Conservation (phyloP, 2,113 vertebrate genomes). For the Nerophis lumbriciformis region DNA sequence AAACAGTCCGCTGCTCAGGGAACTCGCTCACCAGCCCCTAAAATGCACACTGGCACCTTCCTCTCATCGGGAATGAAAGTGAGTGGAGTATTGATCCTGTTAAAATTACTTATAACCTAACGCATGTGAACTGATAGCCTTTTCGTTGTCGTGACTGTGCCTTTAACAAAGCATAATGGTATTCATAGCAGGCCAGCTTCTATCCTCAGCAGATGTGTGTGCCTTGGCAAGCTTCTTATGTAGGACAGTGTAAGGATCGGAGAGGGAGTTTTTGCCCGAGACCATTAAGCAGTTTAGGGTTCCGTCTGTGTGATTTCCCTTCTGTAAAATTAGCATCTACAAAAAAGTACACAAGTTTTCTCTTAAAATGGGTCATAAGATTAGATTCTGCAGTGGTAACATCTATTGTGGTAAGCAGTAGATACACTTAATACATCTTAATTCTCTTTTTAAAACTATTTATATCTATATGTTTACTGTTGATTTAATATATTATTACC, state of each 20-base stretch:
- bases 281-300: not conserved
- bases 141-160: conserved; percentile 14
- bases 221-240: conserved; percentile 56
- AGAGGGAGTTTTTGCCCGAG: not conserved
- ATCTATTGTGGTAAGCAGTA: conserved; percentile 9
- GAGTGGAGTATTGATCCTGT: conserved; percentile 41
- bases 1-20: conserved; percentile 82
- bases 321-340: conserved; percentile 21
- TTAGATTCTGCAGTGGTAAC: conserved; percentile 12
- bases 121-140: conserved; percentile 7
- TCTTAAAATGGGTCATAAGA: conserved; percentile 1
- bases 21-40: conserved; percentile 84
- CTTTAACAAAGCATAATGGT: conserved; percentile 38
- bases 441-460: no score
- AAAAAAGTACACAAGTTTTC: conserved; percentile 12
- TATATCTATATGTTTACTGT: no score
- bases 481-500: no score
- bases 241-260: conserved; percentile 43
- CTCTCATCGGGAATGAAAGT: conserved; percentile 91
- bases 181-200: conserved; percentile 50
- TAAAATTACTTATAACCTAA: not conserved
- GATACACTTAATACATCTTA: conserved; percentile 1
- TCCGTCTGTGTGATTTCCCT: conserved; percentile 17
- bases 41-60: conserved; percentile 86
- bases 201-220: conserved; percentile 55